Percentiles rank a stretch among this genome's conserved stretches.
Conservation (phyloP, 2,888 invertebrate genomes). For the Scaptomyza caliginosa region DNA sequence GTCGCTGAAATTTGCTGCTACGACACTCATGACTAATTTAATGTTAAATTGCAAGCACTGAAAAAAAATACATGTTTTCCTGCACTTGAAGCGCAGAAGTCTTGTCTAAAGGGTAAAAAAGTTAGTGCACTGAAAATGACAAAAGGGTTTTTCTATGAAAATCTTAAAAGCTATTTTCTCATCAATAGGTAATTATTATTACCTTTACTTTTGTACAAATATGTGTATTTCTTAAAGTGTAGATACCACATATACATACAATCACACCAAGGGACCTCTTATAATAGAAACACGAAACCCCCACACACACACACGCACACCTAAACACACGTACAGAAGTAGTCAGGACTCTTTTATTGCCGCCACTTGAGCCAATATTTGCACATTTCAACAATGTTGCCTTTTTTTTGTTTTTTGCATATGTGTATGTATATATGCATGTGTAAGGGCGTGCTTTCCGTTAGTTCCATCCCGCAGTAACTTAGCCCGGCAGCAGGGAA, state of each 20-base stretch:
- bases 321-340: not conserved
- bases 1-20: constrained; percentile 48
- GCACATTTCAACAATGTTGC: constrained; percentile 77
- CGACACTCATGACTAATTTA: constrained; percentile 62
- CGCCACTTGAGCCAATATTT: constrained; percentile 77
- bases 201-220: too few species aligned
- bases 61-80: constrained; percentile 7
- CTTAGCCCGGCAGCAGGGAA: constrained; percentile 2
- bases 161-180: too few species aligned
- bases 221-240: not conserved
- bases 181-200: too few species aligned
- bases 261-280: constrained; percentile 1
- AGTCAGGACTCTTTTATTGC: constrained; percentile 71
- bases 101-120: constrained; percentile 7
- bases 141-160: too few species aligned
- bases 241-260: constrained; percentile 1
- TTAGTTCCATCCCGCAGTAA: constrained; percentile 1
- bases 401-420: constrained; percentile 53
- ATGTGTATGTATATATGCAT: constrained; percentile 17
- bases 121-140: not conserved
- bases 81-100: constrained; percentile 1
- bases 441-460: constrained; percentile 17
- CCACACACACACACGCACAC: not conserved
- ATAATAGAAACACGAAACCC: constrained; percentile 45
- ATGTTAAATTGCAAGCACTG: constrained; percentile 66